Percentiles rank a stretch among this genome's conserved stretches.
These are phyloP conservation scores for Cyanocitta stelleri DNA, from an alignment of 2,113 vertebrate species.

Conservation along the genomic window DNA sequence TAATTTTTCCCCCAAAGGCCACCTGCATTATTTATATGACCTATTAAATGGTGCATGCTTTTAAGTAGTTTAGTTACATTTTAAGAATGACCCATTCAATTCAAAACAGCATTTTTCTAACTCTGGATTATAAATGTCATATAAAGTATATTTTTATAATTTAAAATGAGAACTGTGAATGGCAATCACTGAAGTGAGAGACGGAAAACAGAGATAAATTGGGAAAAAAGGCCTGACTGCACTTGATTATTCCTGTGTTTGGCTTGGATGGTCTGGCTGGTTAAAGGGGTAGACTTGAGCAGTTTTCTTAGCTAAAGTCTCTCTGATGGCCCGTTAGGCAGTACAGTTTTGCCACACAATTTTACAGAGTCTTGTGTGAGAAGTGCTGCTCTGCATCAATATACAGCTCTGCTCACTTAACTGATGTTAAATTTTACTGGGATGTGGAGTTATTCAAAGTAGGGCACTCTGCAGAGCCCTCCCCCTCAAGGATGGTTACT, in stretches of 20 bases:
- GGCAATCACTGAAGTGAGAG: background rate
- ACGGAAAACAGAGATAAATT: background rate
- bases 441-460: background rate
- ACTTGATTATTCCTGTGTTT: background rate
- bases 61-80: background rate
- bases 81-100: slow-evolving; percentile 5
- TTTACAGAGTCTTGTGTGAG: background rate
- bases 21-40: slow-evolving; percentile 6
- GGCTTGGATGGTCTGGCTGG: background rate
- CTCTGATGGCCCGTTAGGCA: background rate
- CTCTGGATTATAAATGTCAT: background rate
- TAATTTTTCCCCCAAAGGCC: background rate
- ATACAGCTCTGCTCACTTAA: background rate
- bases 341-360: background rate
- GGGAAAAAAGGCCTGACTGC: background rate
- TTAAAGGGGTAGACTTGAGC: background rate
- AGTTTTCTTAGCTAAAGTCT: background rate
- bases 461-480: background rate
- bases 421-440: background rate
- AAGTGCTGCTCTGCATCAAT: background rate
- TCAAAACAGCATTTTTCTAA: background rate
- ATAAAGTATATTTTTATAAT: background rate
- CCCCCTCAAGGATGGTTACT: background rate
- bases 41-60: slow-evolving; percentile 13
- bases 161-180: background rate